A percentile compares a stretch with the other conserved stretches of the same genome.
Conservation (phyloP, 1,140 invertebrate genomes). For the Trichonephila clavata region DNA sequence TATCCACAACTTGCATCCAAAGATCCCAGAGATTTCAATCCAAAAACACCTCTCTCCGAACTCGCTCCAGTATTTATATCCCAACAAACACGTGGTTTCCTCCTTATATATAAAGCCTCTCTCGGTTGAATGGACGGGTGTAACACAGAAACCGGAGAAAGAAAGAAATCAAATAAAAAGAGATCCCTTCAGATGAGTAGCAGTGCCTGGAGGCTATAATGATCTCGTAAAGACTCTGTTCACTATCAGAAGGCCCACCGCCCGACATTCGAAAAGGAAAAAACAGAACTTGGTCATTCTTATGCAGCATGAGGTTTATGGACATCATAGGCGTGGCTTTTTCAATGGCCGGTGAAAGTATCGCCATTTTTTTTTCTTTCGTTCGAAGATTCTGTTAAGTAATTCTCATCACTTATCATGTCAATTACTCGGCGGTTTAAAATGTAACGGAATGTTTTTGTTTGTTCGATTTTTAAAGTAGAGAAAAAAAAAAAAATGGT, state of each 20-base stretch:
- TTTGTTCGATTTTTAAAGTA: too few species aligned
- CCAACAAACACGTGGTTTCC: slow-evolving; percentile 35
- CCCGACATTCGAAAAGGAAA: slow-evolving; percentile 7
- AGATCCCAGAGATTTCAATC: neutral
- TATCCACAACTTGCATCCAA: neutral
- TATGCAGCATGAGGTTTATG: slow-evolving; percentile 2
- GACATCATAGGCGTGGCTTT: slow-evolving; percentile 11
- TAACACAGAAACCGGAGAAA: slow-evolving; percentile 34
- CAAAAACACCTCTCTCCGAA: neutral
- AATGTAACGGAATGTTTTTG: too few species aligned
- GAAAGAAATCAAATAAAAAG: neutral
- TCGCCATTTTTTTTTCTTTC: neutral
- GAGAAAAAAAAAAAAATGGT: too few species aligned
- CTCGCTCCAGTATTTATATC: slow-evolving; percentile 13
- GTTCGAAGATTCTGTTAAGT: neutral
- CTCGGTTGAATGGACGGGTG: slow-evolving; percentile 53
- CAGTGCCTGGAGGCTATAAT: slow-evolving; percentile 36
- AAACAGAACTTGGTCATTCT: neutral
- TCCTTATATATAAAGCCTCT: slow-evolving; percentile 44
- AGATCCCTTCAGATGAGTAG: slow-evolving; percentile 25
- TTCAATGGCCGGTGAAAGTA: neutral
- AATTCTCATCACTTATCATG: neutral
- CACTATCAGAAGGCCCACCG: slow-evolving; percentile 14
- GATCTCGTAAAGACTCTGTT: neutral
- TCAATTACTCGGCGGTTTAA: too few species aligned